Evolutionary conservation across 1,140 invertebrate species (phyloP).

Genomic region (Drosophila sechellia): DNA sequence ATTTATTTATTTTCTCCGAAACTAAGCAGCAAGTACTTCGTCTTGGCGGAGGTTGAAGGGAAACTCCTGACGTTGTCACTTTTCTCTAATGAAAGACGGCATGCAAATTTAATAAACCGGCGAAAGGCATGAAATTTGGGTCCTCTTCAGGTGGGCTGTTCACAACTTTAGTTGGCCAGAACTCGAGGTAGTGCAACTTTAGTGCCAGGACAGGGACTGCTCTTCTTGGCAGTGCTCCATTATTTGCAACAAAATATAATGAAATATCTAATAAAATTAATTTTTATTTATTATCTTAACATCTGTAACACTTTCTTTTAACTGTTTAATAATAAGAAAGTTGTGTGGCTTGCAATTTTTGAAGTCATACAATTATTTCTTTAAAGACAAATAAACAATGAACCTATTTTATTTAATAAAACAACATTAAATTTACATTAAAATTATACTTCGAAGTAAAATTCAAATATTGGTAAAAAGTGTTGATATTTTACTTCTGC

Average conservation of each 20-base stretch:
- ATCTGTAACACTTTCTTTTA: no score
- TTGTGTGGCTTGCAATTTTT: neutral
- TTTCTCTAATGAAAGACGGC: constrained; percentile 48
- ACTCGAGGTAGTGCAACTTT: constrained; percentile 12
- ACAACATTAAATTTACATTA: no score
- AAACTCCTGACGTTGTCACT: constrained; percentile 20
- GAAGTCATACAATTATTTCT: neutral
- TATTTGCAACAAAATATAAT: neutral
- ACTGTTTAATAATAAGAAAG: no score
- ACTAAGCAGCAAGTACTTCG: constrained; percentile 25
- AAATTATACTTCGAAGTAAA: no score
- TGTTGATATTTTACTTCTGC: neutral
- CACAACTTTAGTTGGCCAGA: constrained; percentile 3
- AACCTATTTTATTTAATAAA: no score
- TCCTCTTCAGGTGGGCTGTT: constrained; percentile 17
- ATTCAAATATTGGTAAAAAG: neutral
- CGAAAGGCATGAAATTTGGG: constrained; percentile 31
- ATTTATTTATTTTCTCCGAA: constrained; percentile 63
- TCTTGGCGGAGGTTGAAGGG: neutral
- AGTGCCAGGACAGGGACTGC: neutral
- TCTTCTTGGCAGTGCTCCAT: neutral
- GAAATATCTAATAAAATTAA: no score
- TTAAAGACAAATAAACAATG: neutral
- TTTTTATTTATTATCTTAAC: no score
- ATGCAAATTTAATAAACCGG: constrained; percentile 59